Evolutionary conservation across 2,888 invertebrate genomes (phyloP), one percentile per base, ranked within the genome.

Genomic region (Anticlea derivata): DNA sequence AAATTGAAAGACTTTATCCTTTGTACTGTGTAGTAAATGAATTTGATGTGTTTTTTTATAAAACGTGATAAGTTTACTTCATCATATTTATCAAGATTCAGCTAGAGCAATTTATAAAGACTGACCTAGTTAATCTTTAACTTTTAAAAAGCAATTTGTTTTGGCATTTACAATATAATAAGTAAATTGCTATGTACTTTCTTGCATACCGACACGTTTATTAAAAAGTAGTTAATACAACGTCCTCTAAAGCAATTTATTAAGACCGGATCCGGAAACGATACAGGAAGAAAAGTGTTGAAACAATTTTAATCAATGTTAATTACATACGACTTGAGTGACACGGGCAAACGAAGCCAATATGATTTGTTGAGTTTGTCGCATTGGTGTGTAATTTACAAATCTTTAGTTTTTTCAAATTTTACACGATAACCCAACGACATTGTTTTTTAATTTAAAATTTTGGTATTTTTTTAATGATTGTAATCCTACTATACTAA

Each of bases 191-290:
- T 33, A 6, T 13, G 13, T 26, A 33, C 47, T 39, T 48, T 39
- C 47, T 31, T 31, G 12, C 30, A 6, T 23, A 23, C 23, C 5
- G n/a, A 29, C 20, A 39, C 24, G 53, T 23, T 20, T 39, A 47
- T 47, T 47, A 47, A 38, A 24, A 8, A 13, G 27, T 38, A 47
- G 31, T 53, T 44, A 35, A 23, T 24, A 11, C 38, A 7, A 31
- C 41, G 52, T 48, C 53, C 53, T 53, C 31, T 39, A 35, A 31
- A 35, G 39, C 31, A 44, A 53, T 48, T 52, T 39, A 62, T 68
- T 57, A 62, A 61, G 49, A 63, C 70, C 70, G 72, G 75, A 70
- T 55, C 60, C 72, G 74, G 74, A 74, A 72, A 44, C 46, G 26
- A 39, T 49, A 23, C 61, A 63, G 73, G 70, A 73, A 73, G 64